phyloP scores from a whole-genome alignment of 2,888 invertebrate genomes.

The Oxytorus armatus region DNA sequence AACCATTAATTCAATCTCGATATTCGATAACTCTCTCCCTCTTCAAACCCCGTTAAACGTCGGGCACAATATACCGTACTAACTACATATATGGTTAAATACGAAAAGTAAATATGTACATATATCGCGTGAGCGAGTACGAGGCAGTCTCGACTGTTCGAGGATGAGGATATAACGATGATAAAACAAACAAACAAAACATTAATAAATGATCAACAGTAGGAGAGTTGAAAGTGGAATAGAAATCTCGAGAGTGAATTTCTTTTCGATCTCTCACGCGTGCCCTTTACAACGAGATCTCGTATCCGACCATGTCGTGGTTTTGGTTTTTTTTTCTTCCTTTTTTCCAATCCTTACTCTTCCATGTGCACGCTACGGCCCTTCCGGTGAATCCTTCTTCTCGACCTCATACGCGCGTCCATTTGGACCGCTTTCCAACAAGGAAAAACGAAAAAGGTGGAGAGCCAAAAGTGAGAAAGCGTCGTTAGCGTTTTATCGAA shows the following conservation, averaged over 20 bases:
- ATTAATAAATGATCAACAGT: slow-evolving; percentile 9
- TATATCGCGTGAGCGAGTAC: slow-evolving; percentile 25
- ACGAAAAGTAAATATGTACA: slow-evolving; percentile 33
- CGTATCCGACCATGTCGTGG: slow-evolving; percentile 50
- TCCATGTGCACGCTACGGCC: slow-evolving; percentile 18
- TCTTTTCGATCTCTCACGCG: slow-evolving; percentile 41
- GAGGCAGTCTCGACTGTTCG: not conserved
- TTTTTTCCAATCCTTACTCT: slow-evolving; percentile 39
- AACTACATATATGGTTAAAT: not conserved
- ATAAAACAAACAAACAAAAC: slow-evolving; percentile 23
- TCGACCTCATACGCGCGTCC: not conserved
- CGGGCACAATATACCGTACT: slow-evolving; percentile 15
- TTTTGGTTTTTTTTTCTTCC: slow-evolving; percentile 68
- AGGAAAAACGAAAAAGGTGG: no score
- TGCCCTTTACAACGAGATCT: slow-evolving; percentile 28
- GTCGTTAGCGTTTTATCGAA: slow-evolving; percentile 64
- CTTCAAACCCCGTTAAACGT: slow-evolving; percentile 44
- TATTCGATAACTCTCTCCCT: slow-evolving; percentile 64
- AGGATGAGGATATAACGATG: slow-evolving; percentile 20
- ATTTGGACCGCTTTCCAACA: slow-evolving; percentile 5
- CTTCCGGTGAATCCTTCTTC: slow-evolving; percentile 38
- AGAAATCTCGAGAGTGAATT: slow-evolving; percentile 45
- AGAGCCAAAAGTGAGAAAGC: slow-evolving; percentile 49
- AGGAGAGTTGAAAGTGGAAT: slow-evolving; percentile 7
- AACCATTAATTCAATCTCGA: slow-evolving; percentile 65